Conservation (phyloP, 2,888 invertebrate species). For the Cosmopolites sordidus region DNA sequence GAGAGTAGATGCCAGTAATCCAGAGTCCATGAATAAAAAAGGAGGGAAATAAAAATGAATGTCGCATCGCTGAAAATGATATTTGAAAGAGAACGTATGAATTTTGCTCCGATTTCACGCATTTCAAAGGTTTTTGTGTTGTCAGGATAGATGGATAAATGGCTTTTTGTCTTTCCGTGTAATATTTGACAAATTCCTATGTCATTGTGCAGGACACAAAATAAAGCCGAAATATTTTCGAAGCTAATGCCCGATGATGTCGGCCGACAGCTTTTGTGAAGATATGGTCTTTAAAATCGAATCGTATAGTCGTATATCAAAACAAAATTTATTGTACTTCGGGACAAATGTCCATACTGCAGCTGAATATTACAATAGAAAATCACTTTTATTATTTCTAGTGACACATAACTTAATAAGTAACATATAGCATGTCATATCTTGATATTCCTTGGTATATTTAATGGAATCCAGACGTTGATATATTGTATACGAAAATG, state of each 20-base stretch:
- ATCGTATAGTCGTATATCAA: not conserved
- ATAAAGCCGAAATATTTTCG: slow-evolving; percentile 12
- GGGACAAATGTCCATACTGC: too few species aligned
- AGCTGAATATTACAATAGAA: too few species aligned
- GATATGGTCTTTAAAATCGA: not conserved
- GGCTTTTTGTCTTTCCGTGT: slow-evolving; percentile 11
- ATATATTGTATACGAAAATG: too few species aligned
- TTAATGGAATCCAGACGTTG: too few species aligned
- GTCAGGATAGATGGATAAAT: slow-evolving; percentile 11
- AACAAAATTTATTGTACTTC: slow-evolving; percentile 1
- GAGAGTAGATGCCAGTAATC: too few species aligned
- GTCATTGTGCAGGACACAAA: slow-evolving; percentile 10
- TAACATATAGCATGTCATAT: too few species aligned
- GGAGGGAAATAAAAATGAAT: slow-evolving; percentile 15
- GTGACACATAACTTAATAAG: too few species aligned
- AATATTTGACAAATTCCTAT: slow-evolving; percentile 8
- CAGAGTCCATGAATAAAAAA: too few species aligned
- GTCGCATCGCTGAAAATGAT: slow-evolving; percentile 10
- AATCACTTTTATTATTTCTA: too few species aligned
- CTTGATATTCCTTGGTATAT: too few species aligned
- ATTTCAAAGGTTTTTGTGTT: slow-evolving; percentile 12
- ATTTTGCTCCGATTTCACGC: slow-evolving; percentile 16
- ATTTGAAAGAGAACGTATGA: slow-evolving; percentile 5
- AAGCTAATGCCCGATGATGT: slow-evolving; percentile 3
- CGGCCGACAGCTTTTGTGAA: not conserved